These are phyloP conservation scores for Gallinago jamesoni DNA, from an alignment of 2,113 vertebrate genomes.

Conservation along the genomic window DNA sequence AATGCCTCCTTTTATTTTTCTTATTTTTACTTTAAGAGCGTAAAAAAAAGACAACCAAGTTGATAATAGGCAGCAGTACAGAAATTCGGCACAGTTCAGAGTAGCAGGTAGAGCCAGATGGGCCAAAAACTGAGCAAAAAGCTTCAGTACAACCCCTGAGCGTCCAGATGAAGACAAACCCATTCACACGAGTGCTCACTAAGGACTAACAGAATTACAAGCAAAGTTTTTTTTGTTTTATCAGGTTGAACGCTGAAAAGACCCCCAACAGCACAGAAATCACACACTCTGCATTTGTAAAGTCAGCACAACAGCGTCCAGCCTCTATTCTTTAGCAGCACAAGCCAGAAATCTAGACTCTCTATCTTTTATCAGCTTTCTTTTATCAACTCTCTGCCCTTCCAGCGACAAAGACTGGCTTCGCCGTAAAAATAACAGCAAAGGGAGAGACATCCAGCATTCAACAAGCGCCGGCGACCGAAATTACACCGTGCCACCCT, in stretches of 20 bases:
- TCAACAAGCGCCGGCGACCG: background rate
- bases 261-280: background rate
- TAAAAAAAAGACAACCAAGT: background rate
- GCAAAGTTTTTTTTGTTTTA: background rate
- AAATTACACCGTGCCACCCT: background rate
- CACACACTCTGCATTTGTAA: rapidly evolving
- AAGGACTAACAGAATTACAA: background rate
- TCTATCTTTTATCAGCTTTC: background rate
- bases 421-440: background rate
- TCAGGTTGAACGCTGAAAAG: too few species aligned
- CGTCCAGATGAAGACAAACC: background rate
- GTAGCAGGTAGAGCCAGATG: background rate
- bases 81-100: background rate
- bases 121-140: background rate
- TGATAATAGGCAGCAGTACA: background rate
- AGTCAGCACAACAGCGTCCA: background rate
- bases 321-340: background rate
- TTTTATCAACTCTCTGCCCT: background rate
- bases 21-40: background rate
- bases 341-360: background rate
- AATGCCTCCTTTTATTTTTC: background rate
- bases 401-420: background rate
- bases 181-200: rapidly evolving
- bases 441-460: background rate
- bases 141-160: background rate